A percentile compares a stretch with the other conserved stretches of the same genome.
Conservation (phyloP, 2,797 vertebrate species). For the Malurus splendens region DNA sequence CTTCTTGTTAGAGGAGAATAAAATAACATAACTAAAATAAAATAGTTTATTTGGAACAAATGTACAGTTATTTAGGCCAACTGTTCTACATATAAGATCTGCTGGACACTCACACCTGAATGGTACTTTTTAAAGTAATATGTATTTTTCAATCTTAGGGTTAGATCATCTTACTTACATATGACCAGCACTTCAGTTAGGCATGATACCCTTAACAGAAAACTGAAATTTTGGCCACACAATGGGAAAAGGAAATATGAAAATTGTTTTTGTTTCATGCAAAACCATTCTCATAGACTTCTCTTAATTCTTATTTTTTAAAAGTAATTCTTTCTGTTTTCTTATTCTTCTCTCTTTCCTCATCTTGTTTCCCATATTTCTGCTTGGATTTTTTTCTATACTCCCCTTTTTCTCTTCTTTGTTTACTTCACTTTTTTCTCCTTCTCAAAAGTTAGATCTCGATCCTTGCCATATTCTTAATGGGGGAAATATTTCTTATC, state of each 20-base stretch:
- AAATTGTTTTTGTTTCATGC: background rate
- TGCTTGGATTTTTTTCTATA: background rate
- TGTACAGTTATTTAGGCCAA: background rate
- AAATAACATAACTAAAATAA: background rate
- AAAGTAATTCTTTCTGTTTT: background rate
- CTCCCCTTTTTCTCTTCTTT: background rate
- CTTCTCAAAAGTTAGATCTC: background rate
- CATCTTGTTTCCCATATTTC: background rate
- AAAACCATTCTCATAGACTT: background rate
- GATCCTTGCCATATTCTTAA: background rate
- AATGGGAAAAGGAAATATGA: background rate
- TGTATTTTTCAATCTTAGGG: background rate
- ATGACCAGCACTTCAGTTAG: background rate
- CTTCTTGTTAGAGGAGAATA: background rate
- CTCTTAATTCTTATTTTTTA: background rate
- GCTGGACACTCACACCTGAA: background rate
- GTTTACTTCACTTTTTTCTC: background rate
- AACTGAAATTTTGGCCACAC: background rate
- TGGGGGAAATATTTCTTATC: conserved; percentile 2
- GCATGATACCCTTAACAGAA: background rate
- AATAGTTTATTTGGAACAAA: background rate
- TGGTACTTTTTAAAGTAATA: background rate
- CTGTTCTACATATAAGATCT: background rate
- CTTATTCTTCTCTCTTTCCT: background rate
- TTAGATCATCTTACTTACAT: background rate